A percentile compares a stretch with the other conserved stretches of the same genome.
Evolutionary conservation across 2,113 vertebrate species (phyloP).

Genomic region (Trematocara stigmaticum): DNA sequence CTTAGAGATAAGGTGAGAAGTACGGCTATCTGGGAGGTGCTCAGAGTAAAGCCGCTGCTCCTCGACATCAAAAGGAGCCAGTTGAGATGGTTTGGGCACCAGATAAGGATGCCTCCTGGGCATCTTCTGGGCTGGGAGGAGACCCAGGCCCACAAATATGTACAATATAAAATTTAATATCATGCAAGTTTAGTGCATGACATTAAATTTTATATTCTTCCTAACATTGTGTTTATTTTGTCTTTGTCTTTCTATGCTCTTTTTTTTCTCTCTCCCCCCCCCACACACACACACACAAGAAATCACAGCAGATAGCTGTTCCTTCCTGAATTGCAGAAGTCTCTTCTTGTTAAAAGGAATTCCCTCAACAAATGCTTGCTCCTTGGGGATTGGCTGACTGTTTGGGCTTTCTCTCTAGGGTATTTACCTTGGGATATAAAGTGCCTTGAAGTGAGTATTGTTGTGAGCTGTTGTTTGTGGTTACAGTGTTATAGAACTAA

Average conservation of each 20-base stretch:
- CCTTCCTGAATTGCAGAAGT: neutral
- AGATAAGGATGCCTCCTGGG: neutral
- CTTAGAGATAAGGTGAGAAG: neutral
- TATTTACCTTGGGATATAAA: neutral
- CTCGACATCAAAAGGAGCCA: neutral
- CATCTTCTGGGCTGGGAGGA: neutral
- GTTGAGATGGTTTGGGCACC: neutral
- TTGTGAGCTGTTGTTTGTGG: neutral
- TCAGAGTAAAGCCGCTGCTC: neutral
- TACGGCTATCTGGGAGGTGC: neutral
- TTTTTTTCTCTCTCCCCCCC: neutral
- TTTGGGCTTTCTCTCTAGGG: neutral
- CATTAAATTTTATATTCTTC: neutral
- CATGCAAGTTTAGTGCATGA: neutral
- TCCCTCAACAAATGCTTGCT: neutral
- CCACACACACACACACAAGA: neutral
- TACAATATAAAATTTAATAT: neutral
- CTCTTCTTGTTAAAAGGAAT: neutral
- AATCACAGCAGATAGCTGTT: neutral
- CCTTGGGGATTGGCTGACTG: neutral
- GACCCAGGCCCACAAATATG: neutral
- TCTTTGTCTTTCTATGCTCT: neutral
- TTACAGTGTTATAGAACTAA: neutral
- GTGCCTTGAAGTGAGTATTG: neutral
- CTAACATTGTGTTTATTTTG: neutral